A percentile compares a stretch with the other conserved stretches of the same genome.
phyloP scores from a whole-genome alignment of 2,113 vertebrate species.

The Progne subis region DNA sequence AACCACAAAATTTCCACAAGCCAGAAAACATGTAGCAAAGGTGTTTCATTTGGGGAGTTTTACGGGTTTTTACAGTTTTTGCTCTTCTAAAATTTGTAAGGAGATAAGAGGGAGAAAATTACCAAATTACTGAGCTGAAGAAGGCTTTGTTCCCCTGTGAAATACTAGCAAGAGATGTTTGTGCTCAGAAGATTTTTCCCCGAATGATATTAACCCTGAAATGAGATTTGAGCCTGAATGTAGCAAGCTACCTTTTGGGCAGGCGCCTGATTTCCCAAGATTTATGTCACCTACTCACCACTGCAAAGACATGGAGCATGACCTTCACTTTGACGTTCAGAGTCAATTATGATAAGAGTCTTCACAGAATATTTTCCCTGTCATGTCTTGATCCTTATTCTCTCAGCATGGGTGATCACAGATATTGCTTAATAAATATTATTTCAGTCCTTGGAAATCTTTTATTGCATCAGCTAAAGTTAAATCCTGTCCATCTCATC shows the following conservation, averaged over 20 bases:
- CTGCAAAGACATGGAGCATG: background rate
- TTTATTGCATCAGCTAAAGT: background rate
- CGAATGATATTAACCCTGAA: background rate
- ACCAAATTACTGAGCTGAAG: background rate
- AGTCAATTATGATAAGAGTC: background rate
- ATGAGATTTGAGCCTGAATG: background rate
- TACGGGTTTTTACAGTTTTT: background rate
- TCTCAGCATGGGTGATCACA: background rate
- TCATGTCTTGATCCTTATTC: background rate
- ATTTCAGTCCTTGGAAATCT: background rate
- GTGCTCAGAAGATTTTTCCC: background rate
- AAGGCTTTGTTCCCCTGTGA: background rate
- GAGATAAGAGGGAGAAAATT: background rate
- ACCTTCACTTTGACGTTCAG: background rate
- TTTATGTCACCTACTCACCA: background rate
- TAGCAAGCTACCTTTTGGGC: background rate
- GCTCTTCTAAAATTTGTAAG: background rate
- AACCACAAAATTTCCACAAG: background rate
- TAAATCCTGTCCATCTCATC: background rate
- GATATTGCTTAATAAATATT: background rate
- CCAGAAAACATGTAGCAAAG: background rate
- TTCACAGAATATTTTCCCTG: background rate
- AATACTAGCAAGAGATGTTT: background rate
- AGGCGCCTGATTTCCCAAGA: background rate
- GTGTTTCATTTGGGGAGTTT: slow-evolving; percentile 9